Conservation (phyloP, 2,797 vertebrate genomes). For the Siniperca undulata region DNA sequence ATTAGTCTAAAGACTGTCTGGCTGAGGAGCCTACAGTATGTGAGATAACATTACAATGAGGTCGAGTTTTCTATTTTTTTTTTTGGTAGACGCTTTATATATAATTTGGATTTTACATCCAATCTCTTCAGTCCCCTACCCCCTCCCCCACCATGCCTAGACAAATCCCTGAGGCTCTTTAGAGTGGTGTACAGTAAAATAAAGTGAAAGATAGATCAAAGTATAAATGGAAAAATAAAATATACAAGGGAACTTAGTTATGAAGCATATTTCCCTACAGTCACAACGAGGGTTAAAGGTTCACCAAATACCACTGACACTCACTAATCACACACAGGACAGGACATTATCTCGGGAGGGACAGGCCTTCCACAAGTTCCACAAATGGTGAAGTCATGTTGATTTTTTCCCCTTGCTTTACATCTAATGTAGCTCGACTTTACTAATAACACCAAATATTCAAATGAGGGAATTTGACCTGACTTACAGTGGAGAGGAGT, state of each 20-base stretch:
- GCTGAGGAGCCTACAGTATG: background rate
- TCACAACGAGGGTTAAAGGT: background rate
- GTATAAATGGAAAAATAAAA: conserved; percentile 2
- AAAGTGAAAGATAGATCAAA: background rate
- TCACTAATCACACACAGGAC: background rate
- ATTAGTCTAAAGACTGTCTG: background rate
- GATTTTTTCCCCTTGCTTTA: background rate
- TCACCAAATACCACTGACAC: background rate
- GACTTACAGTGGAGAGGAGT: background rate
- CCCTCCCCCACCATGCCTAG: background rate
- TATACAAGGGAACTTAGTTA: background rate
- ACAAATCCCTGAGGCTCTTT: background rate
- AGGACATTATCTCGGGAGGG: background rate
- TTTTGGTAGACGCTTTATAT: background rate
- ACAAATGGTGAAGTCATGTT: no score
- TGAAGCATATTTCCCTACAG: background rate
- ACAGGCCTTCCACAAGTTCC: background rate
- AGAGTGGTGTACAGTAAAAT: background rate
- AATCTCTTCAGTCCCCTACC: background rate
- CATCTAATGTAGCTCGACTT: background rate
- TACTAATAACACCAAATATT: background rate
- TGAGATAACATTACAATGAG: background rate
- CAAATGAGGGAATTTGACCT: background rate
- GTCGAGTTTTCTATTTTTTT: background rate
- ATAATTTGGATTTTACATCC: background rate